A percentile compares a stretch with the other conserved stretches of the same genome.
phyloP scores from a whole-genome alignment of 2,113 vertebrate genomes.

The Prionailurus viverrinus region DNA sequence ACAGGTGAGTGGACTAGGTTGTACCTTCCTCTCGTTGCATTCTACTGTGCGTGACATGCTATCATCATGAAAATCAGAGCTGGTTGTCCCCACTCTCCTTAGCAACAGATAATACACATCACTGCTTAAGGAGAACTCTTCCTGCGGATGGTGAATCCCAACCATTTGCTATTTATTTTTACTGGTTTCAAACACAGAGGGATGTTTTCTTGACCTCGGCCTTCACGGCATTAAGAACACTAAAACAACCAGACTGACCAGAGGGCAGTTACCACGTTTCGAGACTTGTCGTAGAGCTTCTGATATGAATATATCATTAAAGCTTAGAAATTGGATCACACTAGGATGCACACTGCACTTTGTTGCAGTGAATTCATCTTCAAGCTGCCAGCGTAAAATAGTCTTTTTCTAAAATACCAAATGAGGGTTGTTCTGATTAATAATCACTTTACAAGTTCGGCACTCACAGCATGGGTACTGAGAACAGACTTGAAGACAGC shows the following conservation, averaged over 20 bases:
- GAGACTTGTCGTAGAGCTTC: not conserved
- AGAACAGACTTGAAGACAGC: not conserved
- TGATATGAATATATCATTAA: not conserved
- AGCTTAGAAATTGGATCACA: slow-evolving; percentile 12
- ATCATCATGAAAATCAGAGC: not conserved
- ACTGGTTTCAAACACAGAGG: slow-evolving; percentile 6
- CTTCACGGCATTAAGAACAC: not conserved
- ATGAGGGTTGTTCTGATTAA: not conserved
- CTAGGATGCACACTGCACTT: not conserved
- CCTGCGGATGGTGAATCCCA: not conserved
- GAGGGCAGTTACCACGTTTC: not conserved
- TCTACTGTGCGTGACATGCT: not conserved
- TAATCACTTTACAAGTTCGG: not conserved
- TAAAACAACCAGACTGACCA: not conserved
- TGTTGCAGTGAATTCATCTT: not conserved
- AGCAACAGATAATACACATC: slow-evolving; percentile 6
- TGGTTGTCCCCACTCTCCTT: not conserved
- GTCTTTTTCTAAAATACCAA: not conserved
- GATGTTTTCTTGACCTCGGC: not conserved
- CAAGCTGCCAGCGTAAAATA: not conserved
- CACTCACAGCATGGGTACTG: not conserved
- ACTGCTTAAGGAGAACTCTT: not conserved
- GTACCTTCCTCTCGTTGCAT: not conserved
- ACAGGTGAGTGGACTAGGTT: not conserved
- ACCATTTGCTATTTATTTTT: slow-evolving; percentile 19